Base-by-base conservation (phyloP, 2,888 invertebrate genomes). In the Acanthosepion esculentum region DNA sequence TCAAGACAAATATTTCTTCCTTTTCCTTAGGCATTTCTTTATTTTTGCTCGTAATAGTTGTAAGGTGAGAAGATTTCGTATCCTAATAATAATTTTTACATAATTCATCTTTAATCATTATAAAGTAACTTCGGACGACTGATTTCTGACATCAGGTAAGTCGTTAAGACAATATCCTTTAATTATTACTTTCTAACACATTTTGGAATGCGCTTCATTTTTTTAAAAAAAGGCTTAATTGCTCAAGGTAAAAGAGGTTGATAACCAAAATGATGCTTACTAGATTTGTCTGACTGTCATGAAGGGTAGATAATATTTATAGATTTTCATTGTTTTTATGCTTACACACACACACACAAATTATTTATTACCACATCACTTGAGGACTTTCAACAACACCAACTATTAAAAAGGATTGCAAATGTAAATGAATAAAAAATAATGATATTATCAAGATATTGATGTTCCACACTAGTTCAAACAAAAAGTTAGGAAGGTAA, bases 71-170 rank as follows among this genome's bases (percentile, higher is more conserved):
- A 15, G n/a, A 33, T 18, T 94, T 94, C 33, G 29, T 94, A 12
- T 94, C 29, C 55, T 29, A 50, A 94, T 94, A 53, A 55, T 48
- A 29, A 59, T 48, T 59, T 41, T 93, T n/a, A 53, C 41, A 59
- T 53, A 94, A 50, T 50, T 94, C 48, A 53, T 93, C 33, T 93
- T 93, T 93, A 53, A 93, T 93, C 18, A 50, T 93, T 50, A 93
- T 93, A 48, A 93, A 93, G 93, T 93, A 93, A 93, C 53, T 93
- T 93, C 53, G 50, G 93, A 93, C 48, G 93, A 93, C 48, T 93
- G 93, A 93, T 53, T 48, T 93, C 53, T 53, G 93, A 53, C 50
- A 93, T 53, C 29, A 93, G 93, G 93, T 93, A 93, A 93, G 93
- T 93, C 53, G n/a, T 48, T 78, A 33, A 78, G 78, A 78, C 78